Percentiles rank a stretch among this genome's conserved stretches.
Evolutionary conservation across 2,797 vertebrate species (phyloP).

Genomic region (Neostethus bicornis): DNA sequence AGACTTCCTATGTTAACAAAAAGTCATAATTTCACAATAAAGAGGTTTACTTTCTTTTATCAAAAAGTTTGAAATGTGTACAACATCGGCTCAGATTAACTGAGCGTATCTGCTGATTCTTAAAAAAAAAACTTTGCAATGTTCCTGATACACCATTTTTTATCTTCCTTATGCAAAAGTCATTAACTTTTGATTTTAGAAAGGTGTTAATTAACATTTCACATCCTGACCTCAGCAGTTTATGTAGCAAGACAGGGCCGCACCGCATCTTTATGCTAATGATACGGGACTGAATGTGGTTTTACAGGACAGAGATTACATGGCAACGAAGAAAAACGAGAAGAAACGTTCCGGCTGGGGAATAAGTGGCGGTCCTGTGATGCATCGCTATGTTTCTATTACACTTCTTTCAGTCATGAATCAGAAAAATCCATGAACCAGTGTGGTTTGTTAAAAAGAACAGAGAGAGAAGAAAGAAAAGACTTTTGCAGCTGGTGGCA

Average conservation of each 20-base stretch:
- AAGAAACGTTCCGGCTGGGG: background rate
- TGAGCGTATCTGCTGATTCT: background rate
- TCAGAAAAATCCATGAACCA: conserved; percentile 18
- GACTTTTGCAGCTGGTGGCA: conserved; percentile 71
- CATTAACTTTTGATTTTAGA: background rate
- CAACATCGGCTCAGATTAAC: background rate
- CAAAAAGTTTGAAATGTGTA: background rate
- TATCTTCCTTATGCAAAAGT: background rate
- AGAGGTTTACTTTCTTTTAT: background rate
- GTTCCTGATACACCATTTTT: conserved; percentile 8
- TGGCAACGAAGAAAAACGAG: background rate
- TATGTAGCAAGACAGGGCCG: background rate
- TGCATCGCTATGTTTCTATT: conserved; percentile 1
- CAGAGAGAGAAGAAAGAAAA: conserved; percentile 11
- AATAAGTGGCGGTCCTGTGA: background rate
- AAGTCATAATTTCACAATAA: background rate
- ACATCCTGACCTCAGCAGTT: background rate
- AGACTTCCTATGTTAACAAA: too few species aligned
- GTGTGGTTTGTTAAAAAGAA: conserved; percentile 39
- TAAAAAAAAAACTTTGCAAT: background rate
- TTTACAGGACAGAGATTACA: conserved; percentile 7
- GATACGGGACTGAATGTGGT: background rate
- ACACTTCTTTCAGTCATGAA: background rate
- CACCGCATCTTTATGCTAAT: background rate
- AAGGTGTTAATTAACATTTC: background rate